A percentile compares a stretch with the other conserved stretches of the same genome.
These are phyloP conservation scores for Aurelia aurita complex sp. Pacific DNA, from an alignment of 30 jellyfish, hydroid and myxozoan genomes.

Conservation along the genomic window DNA sequence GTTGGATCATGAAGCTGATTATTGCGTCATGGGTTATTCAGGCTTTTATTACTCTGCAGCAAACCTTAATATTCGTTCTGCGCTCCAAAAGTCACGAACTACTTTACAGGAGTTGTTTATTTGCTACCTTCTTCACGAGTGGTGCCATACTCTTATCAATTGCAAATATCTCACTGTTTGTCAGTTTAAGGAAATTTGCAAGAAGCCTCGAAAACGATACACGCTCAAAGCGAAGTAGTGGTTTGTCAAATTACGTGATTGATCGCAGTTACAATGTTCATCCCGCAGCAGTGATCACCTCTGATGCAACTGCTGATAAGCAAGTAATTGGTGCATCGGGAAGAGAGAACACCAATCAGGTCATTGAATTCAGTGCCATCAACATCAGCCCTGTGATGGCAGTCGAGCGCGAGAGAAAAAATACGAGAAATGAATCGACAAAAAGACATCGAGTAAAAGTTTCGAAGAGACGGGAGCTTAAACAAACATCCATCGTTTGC, in stretches of 20 bases:
- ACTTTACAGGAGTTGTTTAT: slow-evolving; percentile 15
- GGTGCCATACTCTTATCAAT: slow-evolving; percentile 1
- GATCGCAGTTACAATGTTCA: background rate
- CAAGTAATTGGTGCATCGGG: background rate
- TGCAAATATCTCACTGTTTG: slow-evolving; percentile 1
- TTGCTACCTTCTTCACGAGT: slow-evolving; percentile 13
- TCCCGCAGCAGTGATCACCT: background rate
- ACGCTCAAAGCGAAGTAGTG: background rate
- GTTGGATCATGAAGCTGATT: background rate
- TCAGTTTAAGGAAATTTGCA: slow-evolving; percentile 20
- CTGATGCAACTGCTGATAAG: background rate
- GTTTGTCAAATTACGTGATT: background rate
- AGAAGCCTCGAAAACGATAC: background rate
- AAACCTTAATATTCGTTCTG: slow-evolving; percentile 1
- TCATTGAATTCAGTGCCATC: background rate
- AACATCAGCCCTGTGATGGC: background rate
- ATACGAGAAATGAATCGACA: background rate
- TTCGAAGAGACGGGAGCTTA: slow-evolving; percentile 30
- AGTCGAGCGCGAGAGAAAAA: background rate
- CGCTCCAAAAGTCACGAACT: slow-evolving; percentile 8
- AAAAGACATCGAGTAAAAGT: background rate
- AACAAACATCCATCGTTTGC: slow-evolving; percentile 34
- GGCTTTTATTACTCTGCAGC: slow-evolving; percentile 19
- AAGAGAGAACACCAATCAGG: background rate
- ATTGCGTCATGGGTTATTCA: slow-evolving; percentile 48